Evolutionary conservation across 2,888 invertebrate genomes (phyloP), one percentile per base, ranked within the genome.

Genomic region (Chaetogeoica ovagalla): DNA sequence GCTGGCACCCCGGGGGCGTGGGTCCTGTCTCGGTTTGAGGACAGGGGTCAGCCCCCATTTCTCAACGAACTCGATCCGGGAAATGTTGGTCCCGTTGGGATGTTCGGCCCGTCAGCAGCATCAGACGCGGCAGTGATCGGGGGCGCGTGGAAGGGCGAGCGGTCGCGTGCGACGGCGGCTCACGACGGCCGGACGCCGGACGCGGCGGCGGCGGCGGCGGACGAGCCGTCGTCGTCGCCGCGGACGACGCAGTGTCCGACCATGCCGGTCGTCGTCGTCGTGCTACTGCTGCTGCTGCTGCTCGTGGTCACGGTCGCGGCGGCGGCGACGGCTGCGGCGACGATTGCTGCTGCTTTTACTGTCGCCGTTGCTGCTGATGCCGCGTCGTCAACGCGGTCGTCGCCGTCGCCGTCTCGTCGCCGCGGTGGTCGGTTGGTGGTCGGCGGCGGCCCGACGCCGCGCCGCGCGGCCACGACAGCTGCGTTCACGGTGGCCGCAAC

Each of bases 21-120:
- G 92, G 90, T 94, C 94, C 92, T 94, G 94, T 91, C 94, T 94
- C 92, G 94, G 94, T 90, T 93, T 92, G 91, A 95, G 93, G 93
- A 95, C 94, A 92, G 95, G 95, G 92, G 95, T 95, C 90, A 95
- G 94, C 93, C 95, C 95, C 95, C 95, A 95, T 94, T 94, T 94
- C 91, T 95, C 95, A 90, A 94, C 92, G 90, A 95, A 94, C 92
- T 95, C 95, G 93, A 95, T 93, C 91, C 94, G 95, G 92, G 95
- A 94, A 96, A 95, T 95, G 93, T 93, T 94, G 93, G 91, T 81
- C 72, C 81, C 72, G 72, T 81, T 72, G 72, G 72, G 81, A 68
- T 75, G 75, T 68, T 81, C 69, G 75, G 66, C 77, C 77, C 77
- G 77, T 69, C 77, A 77, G 77, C 77, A 77, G 77, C 81, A 75